Evolutionary conservation across 2,797 vertebrate species (phyloP).

Genomic region (Yasuhikotakia modesta): DNA sequence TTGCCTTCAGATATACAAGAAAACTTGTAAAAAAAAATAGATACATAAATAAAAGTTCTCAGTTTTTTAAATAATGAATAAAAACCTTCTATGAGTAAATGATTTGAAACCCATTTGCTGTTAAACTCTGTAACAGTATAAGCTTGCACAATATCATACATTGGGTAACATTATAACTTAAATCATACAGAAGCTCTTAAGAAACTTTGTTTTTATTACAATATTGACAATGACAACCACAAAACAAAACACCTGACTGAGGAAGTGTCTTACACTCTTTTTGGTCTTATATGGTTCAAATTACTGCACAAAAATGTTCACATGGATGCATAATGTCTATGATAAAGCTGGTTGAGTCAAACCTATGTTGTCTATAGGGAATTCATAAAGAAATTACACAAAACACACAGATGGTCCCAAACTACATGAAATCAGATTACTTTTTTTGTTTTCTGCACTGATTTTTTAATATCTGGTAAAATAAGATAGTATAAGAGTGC

Average conservation of each 20-base stretch:
- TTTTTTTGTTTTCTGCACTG: too few relatives aligned
- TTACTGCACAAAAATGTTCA: slow-evolving; percentile 38
- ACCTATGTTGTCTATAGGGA: background rate
- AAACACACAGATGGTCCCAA: too few relatives aligned
- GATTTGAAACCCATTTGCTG: slow-evolving; percentile 14
- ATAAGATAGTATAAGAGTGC: too few relatives aligned
- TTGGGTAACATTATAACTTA: slow-evolving; percentile 56
- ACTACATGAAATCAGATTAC: too few relatives aligned
- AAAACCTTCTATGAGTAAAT: slow-evolving; percentile 44
- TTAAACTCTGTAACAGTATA: slow-evolving; percentile 29
- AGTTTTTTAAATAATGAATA: slow-evolving; percentile 41
- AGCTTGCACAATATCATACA: slow-evolving; percentile 43
- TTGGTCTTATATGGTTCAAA: slow-evolving; percentile 60
- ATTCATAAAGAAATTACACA: slow-evolving; percentile 39
- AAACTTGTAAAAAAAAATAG: slow-evolving; percentile 66
- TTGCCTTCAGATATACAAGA: slow-evolving; percentile 61
- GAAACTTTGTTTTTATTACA: slow-evolving; percentile 31
- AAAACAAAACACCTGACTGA: slow-evolving; percentile 32
- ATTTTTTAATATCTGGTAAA: too few relatives aligned
- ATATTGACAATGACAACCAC: slow-evolving; percentile 39
- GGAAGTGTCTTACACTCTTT: slow-evolving; percentile 25
- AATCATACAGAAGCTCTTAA: slow-evolving; percentile 53
- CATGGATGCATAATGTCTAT: slow-evolving; percentile 17
- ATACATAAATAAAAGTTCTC: slow-evolving; percentile 61
- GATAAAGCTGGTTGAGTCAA: slow-evolving; percentile 17